Conservation (phyloP, 2,888 invertebrate genomes). For the Morpho achilles region DNA sequence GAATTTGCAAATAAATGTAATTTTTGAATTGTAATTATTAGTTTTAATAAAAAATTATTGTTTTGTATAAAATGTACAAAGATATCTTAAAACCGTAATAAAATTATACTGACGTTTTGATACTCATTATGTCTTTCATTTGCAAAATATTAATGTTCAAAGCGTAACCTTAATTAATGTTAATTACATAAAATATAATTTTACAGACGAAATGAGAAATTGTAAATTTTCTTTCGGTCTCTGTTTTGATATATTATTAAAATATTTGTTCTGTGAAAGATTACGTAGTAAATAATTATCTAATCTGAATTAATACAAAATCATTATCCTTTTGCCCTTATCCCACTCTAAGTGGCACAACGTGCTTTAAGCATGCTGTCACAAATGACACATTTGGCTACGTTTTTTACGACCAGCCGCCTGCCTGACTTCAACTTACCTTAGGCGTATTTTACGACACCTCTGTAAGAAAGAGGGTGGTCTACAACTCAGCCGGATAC, state of each 20-base stretch:
- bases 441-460: too few species aligned
- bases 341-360: too few species aligned
- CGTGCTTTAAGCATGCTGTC: too few species aligned
- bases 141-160: conserved; percentile 26
- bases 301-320: too few species aligned
- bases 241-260: conserved; percentile 5
- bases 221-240: conserved; percentile 13
- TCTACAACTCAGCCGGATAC: too few species aligned
- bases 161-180: conserved; percentile 21
- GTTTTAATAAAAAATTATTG: conserved; percentile 72
- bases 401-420: too few species aligned
- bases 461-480: too few species aligned
- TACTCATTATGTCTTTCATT: conserved; percentile 67
- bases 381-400: too few species aligned
- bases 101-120: conserved; percentile 79
- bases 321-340: too few species aligned
- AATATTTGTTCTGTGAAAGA: too few species aligned
- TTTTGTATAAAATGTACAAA: conserved; percentile 79
- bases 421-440: too few species aligned
- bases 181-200: conserved; percentile 25
- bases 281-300: too few species aligned
- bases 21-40: conserved; percentile 79
- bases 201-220: conserved; percentile 16
- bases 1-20: conserved; percentile 75
- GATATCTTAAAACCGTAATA: conserved; percentile 75